A percentile compares a stretch with the other conserved stretches of the same genome.
These are phyloP conservation scores for Ptiloglossa arizonensis DNA, from an alignment of 1,140 invertebrate genomes.

Conservation along the genomic window DNA sequence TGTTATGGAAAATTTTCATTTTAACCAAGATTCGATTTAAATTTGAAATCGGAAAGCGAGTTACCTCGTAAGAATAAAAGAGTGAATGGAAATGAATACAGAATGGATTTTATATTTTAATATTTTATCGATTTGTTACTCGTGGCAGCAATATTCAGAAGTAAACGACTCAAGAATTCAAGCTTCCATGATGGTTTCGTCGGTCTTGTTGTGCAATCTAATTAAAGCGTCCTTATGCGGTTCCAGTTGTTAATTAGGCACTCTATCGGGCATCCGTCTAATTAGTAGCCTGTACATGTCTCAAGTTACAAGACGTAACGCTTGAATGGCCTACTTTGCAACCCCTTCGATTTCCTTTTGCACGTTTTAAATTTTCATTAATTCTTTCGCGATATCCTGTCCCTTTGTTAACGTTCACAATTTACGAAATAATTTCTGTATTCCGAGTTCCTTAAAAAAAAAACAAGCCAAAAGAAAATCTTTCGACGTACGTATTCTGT, in stretches of 20 bases:
- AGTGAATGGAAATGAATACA: too few relatives aligned
- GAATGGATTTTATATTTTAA: too few relatives aligned
- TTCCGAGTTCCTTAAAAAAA: too few relatives aligned
- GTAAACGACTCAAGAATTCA: neutral
- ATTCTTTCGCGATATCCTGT: neutral
- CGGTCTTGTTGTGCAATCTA: neutral
- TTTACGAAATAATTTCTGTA: neutral
- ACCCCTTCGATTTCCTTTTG: neutral
- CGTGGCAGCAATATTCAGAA: neutral
- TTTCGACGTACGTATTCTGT: too few relatives aligned
- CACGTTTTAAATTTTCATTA: neutral
- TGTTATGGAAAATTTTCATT: too few relatives aligned
- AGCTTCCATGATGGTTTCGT: neutral
- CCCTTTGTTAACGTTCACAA: too few relatives aligned
- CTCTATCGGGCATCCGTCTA: constrained; percentile 2
- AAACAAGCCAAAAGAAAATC: too few relatives aligned
- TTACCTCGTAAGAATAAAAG: too few relatives aligned
- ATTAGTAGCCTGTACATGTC: constrained; percentile 22
- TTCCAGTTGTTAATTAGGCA: constrained; percentile 16
- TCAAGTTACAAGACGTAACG: constrained; percentile 26
- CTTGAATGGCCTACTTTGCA: constrained; percentile 38
- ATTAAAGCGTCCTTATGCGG: neutral
- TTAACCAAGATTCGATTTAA: too few relatives aligned
- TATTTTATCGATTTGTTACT: too few relatives aligned
- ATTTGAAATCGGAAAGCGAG: too few relatives aligned